These are phyloP conservation scores for Cryptocephalus moraei DNA, from an alignment of 2,888 invertebrate genomes.

Conservation along the genomic window DNA sequence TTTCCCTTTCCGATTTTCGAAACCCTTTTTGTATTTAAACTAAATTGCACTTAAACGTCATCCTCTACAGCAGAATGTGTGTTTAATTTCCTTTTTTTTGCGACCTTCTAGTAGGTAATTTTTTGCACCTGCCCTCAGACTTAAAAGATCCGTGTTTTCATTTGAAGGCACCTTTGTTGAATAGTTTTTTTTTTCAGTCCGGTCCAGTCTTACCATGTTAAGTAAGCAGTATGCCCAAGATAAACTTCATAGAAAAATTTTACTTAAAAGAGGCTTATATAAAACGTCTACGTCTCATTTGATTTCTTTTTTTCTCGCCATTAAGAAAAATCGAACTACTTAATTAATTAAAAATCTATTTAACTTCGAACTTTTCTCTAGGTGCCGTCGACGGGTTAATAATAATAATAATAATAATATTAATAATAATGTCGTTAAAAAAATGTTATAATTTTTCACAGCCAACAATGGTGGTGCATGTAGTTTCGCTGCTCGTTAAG, in stretches of 20 bases:
- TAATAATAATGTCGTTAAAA: conserved; percentile 16
- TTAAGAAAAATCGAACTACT: conserved; percentile 25
- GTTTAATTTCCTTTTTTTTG: conserved; percentile 2
- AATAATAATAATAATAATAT: conserved; percentile 33
- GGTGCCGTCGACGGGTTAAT: conserved; percentile 35
- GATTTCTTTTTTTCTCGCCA: conserved; percentile 13
- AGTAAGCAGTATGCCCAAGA: background rate
- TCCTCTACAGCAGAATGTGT: conserved; percentile 14
- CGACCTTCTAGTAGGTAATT: conserved; percentile 9
- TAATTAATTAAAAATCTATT: conserved; percentile 32
- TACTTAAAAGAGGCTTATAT: conserved; percentile 29
- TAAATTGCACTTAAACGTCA: conserved; percentile 27
- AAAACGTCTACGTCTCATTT: conserved; percentile 34
- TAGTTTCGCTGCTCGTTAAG: too few relatives aligned
- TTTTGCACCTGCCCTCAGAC: conserved; percentile 38
- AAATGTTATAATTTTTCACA: conserved; percentile 30
- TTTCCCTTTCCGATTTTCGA: conserved; percentile 3
- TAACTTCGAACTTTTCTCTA: conserved; percentile 29
- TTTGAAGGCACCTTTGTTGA: conserved; percentile 34
- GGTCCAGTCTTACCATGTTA: conserved; percentile 37
- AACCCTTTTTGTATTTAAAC: conserved; percentile 11
- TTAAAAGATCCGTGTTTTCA: conserved; percentile 29
- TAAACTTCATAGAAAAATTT: too few relatives aligned
- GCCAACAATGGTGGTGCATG: conserved; percentile 37
- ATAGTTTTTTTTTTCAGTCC: conserved; percentile 31